phyloP scores from a whole-genome alignment of 2,888 invertebrate genomes.

The Hybos culiciformis region DNA sequence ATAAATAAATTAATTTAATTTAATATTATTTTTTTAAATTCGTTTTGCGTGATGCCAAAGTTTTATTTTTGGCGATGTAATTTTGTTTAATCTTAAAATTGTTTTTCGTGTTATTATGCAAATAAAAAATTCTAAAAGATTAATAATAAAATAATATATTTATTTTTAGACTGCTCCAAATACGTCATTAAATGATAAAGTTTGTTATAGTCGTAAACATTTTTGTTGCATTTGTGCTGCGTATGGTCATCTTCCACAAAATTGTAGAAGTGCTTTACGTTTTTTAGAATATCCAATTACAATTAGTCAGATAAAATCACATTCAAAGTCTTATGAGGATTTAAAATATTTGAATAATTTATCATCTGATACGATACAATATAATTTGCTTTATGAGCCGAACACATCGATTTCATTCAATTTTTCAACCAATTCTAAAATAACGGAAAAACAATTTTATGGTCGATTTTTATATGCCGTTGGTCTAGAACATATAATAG shows the following conservation, averaged over 20 bases:
- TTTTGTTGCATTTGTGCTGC: slow-evolving; percentile 45
- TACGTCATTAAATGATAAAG: slow-evolving; percentile 22
- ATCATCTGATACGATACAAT: slow-evolving; percentile 14
- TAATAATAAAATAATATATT: not conserved
- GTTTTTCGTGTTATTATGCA: slow-evolving; percentile 2
- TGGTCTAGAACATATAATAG: slow-evolving; percentile 20
- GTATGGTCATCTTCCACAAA: slow-evolving; percentile 38
- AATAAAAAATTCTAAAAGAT: too few species aligned
- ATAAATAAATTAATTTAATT: too few species aligned
- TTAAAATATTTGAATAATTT: slow-evolving; percentile 14
- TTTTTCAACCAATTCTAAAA: slow-evolving; percentile 17
- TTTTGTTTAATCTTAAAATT: too few species aligned
- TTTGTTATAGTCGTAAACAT: slow-evolving; percentile 27
- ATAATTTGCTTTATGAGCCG: slow-evolving; percentile 22
- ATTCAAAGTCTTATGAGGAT: slow-evolving; percentile 29
- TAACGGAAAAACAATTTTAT: slow-evolving; percentile 21
- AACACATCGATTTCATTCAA: slow-evolving; percentile 18
- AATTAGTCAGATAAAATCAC: slow-evolving; percentile 24
- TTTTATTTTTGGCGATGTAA: too few species aligned
- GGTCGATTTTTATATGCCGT: slow-evolving; percentile 27
- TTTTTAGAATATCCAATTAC: slow-evolving; percentile 25
- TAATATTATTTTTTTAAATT: too few species aligned
- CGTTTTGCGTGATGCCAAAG: too few species aligned
- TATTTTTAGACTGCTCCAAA: slow-evolving; percentile 37
- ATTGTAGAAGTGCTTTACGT: slow-evolving; percentile 24